phyloP scores from a whole-genome alignment of 2,888 invertebrate species.

The Sarcophaga variegata region DNA sequence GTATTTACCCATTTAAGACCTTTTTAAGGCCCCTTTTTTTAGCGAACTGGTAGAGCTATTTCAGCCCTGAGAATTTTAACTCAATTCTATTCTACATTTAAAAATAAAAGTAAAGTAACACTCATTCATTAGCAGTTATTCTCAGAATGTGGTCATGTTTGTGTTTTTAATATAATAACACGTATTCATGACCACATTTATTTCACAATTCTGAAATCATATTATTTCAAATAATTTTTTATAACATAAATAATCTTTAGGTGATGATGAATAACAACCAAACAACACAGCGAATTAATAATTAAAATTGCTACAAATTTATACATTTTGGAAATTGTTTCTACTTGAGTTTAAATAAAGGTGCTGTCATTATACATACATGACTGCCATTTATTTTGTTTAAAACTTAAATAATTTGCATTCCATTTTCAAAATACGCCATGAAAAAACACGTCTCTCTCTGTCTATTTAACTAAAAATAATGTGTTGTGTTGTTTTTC shows the following conservation, averaged over 20 bases:
- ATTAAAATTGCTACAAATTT: background rate
- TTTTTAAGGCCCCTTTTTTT: too few species aligned
- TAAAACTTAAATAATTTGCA: too few species aligned
- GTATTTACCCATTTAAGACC: too few species aligned
- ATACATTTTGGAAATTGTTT: too few species aligned
- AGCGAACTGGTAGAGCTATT: background rate
- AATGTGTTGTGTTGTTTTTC: background rate
- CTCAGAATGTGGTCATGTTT: background rate
- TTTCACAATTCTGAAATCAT: background rate
- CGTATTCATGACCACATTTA: background rate
- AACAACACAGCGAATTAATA: conserved; percentile 16
- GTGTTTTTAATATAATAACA: too few species aligned
- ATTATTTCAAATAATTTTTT: background rate
- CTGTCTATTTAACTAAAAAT: too few species aligned
- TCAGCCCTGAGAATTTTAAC: background rate
- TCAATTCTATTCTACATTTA: background rate
- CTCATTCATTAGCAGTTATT: background rate
- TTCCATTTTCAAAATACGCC: too few species aligned
- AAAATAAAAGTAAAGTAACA: background rate
- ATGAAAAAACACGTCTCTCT: too few species aligned
- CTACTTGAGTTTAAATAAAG: too few species aligned
- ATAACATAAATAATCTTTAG: background rate
- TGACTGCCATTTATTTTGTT: too few species aligned
- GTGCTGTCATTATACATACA: too few species aligned
- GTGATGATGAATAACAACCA: conserved; percentile 17